Percentiles rank a stretch among this genome's conserved stretches.
Conservation (phyloP, 2,888 invertebrate species). For the Tridacna gigas region DNA sequence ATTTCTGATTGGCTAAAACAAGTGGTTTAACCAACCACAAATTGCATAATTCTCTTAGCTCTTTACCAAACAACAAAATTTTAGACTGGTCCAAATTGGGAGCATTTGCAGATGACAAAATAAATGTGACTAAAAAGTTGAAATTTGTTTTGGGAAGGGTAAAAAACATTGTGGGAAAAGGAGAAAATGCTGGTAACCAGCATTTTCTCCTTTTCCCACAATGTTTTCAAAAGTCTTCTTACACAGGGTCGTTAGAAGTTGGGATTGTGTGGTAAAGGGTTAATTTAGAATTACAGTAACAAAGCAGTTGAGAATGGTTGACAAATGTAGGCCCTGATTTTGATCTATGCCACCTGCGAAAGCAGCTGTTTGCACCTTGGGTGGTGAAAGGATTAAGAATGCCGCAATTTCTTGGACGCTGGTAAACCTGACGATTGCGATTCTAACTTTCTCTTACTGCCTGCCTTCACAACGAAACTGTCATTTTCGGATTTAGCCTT, state of each 20-base stretch:
- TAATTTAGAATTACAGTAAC: not conserved
- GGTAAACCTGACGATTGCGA: conserved; percentile 45
- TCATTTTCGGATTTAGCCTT: conserved; percentile 64
- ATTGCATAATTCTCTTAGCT: too few species aligned
- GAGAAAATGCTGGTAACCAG: not conserved
- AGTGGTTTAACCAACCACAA: too few species aligned
- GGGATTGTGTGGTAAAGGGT: not conserved
- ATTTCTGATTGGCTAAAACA: too few species aligned
- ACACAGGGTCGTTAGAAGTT: not conserved
- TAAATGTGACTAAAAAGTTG: too few species aligned
- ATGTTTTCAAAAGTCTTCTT: not conserved
- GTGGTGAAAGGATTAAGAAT: conserved; percentile 43
- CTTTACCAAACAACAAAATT: too few species aligned
- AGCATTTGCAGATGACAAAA: too few species aligned
- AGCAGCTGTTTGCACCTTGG: not conserved
- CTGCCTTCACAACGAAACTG: conserved; percentile 48
- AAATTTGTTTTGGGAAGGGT: too few species aligned
- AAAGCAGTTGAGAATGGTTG: not conserved
- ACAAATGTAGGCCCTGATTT: not conserved
- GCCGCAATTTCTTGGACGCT: conserved; percentile 58
- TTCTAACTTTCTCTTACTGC: conserved; percentile 68
- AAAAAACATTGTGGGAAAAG: not conserved
- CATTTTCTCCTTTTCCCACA: conserved; percentile 3
- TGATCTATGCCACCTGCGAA: not conserved
- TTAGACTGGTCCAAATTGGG: too few species aligned